A percentile compares a stretch with the other conserved stretches of the same genome.
These are phyloP conservation scores for Heterocephalus glaber DNA, from an alignment of 2,113 vertebrate genomes.

Conservation along the genomic window DNA sequence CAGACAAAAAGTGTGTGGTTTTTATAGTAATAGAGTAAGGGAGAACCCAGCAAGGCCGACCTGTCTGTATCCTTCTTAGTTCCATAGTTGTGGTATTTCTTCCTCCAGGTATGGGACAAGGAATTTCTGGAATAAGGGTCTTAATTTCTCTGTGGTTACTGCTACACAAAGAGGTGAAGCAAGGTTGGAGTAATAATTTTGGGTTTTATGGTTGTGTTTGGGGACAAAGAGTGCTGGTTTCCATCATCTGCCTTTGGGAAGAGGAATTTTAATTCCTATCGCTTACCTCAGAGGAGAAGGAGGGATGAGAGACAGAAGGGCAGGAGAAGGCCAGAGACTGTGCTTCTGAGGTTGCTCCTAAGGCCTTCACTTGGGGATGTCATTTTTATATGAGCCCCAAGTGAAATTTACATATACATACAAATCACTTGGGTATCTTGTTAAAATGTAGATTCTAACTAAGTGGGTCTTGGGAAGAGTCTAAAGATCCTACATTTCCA, in stretches of 20 bases:
- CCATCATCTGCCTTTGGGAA: background rate
- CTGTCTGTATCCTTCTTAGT: background rate
- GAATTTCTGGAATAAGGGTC: background rate
- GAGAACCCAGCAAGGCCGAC: background rate
- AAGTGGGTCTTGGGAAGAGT: background rate
- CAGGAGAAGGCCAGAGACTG: background rate
- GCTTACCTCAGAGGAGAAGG: background rate
- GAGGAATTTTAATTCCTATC: background rate
- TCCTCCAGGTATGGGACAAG: background rate
- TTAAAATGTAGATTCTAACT: conserved; percentile 21
- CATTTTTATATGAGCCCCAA: background rate
- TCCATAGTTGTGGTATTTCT: background rate
- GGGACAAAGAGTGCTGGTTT: background rate
- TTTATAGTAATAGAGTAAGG: no score
- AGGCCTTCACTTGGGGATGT: background rate
- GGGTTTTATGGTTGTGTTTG: background rate
- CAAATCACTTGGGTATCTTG: background rate
- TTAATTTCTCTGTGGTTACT: background rate
- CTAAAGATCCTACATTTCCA: background rate
- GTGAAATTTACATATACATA: background rate
- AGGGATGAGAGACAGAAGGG: background rate
- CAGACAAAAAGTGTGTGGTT: background rate
- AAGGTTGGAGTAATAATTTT: background rate
- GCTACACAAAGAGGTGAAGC: background rate
- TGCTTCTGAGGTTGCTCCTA: background rate